Evolutionary conservation across 2,888 invertebrate species (phyloP), one percentile per base, ranked within the genome.

Genomic region (Andricus curvator): DNA sequence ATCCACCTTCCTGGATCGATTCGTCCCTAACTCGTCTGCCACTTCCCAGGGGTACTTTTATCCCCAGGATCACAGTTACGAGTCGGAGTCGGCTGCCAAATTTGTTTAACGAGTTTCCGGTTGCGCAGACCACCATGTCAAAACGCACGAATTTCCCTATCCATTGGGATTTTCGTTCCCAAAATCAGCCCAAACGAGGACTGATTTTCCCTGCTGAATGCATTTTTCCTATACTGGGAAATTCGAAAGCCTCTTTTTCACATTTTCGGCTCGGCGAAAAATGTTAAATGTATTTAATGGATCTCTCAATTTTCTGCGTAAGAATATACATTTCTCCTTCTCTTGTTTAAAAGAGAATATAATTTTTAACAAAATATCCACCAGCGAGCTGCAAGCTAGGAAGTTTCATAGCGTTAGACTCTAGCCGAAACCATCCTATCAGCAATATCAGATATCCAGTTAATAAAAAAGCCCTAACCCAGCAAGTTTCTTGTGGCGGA

Each of bases 91-190:
- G 86, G 68, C 82, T 79, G 88, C 85, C 86, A 86, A 88, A 89
- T 89, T 89, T 88, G 86, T 89, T 90, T 89, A 89, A 88, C 90
- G 86, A 89, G 85, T 84, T 86, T 85, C 83, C 86, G 84, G 84
- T 82, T 86, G 81, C 51, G 62, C 70, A 77, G 74, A 66, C 82
- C 77, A 77, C 29, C 79, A 85, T 84, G 87, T 87, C 88, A 86
- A 85, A 86, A 84, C 77, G 79, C 83, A 84, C 83, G 82, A 83
- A 83, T 83, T 87, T 84, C 83, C 82, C 83, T 80, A 80, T 81
- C 70, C 33, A 60, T 74, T 60, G 74, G 74, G 74, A 74, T 74
- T 74, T 60, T 29, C 33, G 25, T 51, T 33, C 33, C 60, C 74
- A 74, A 74, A 74, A 56, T 74, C 56, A 56, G 56, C n/a, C 74